A percentile compares a stretch with the other conserved stretches of the same genome.
Conservation (phyloP, 2,888 invertebrate species). For the Agonopterix alstromeriana region DNA sequence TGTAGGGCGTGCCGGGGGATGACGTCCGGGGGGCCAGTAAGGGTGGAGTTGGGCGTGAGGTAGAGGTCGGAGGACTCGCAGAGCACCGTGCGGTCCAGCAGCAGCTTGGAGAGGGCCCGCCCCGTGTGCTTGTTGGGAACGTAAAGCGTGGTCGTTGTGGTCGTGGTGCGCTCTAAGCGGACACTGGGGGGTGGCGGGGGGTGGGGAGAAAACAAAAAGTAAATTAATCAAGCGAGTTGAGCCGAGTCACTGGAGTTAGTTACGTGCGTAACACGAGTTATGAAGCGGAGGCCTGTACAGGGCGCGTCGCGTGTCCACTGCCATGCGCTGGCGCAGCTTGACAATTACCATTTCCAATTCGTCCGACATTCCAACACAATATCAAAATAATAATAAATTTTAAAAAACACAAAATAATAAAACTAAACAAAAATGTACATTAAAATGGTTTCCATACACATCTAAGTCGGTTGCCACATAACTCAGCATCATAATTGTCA, state of each 20-base stretch:
- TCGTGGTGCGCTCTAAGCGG: constrained; percentile 42
- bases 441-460: too few species aligned
- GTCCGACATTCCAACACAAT: too few species aligned
- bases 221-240: constrained; percentile 41
- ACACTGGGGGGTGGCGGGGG: constrained; percentile 29
- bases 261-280: constrained; percentile 34
- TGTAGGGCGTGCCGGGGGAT: constrained; percentile 38
- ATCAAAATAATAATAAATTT: too few species aligned
- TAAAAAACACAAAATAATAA: too few species aligned
- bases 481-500: too few species aligned
- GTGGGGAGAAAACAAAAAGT: constrained; percentile 33
- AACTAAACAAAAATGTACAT: too few species aligned
- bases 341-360: too few species aligned
- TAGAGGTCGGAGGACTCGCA: constrained; percentile 45
- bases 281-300: constrained; percentile 23
- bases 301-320: background rate
- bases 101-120: constrained; percentile 41
- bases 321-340: background rate
- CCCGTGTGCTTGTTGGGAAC: constrained; percentile 31
- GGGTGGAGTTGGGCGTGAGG: constrained; percentile 52
- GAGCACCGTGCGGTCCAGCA: constrained; percentile 37
- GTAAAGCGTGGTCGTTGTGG: constrained; percentile 26
- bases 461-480: too few species aligned
- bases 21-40: constrained; percentile 47
- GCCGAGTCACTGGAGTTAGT: constrained; percentile 30